These are phyloP conservation scores for Hedychridium roseum DNA, from an alignment of 2,888 invertebrate genomes.

Conservation along the genomic window DNA sequence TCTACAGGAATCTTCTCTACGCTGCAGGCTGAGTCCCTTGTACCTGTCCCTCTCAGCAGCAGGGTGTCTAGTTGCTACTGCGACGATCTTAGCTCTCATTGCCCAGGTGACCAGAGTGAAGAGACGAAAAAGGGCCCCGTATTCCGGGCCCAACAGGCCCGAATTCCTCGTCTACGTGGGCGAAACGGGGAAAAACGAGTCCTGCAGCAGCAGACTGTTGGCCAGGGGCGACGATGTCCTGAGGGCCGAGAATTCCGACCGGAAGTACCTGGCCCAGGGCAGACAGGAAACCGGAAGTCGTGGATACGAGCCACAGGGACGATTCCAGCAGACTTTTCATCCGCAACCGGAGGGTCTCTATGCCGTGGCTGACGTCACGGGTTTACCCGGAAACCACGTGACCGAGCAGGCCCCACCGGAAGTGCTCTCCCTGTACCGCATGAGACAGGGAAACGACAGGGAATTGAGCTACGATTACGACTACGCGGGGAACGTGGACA, in stretches of 20 bases:
- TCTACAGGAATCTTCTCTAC: constrained; percentile 53
- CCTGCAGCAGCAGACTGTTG: constrained; percentile 54
- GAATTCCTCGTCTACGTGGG: constrained; percentile 61
- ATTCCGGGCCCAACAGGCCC: constrained; percentile 54
- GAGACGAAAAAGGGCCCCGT: constrained; percentile 53
- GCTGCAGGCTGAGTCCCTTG: constrained; percentile 54
- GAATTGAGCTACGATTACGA: constrained; percentile 55
- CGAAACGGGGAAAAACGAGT: constrained; percentile 53
- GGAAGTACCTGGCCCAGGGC: constrained; percentile 16
- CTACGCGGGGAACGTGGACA: constrained; percentile 49
- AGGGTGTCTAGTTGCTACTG: constrained; percentile 58
- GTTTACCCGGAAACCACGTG: too few relatives aligned
- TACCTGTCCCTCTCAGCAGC: constrained; percentile 58
- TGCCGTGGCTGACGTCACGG: constrained; percentile 59
- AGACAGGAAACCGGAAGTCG: too few relatives aligned
- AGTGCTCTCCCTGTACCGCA: constrained; percentile 53
- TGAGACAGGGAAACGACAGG: too few relatives aligned
- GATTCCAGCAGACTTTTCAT: too few relatives aligned
- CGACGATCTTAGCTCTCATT: constrained; percentile 55
- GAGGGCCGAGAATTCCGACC: constrained; percentile 27
- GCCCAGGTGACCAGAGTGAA: constrained; percentile 54
- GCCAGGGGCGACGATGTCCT: constrained; percentile 50
- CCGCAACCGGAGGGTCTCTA: constrained; percentile 46
- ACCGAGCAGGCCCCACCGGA: constrained; percentile 51
- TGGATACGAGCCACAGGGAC: neutral